A percentile compares a stretch with the other conserved stretches of the same genome.
These are phyloP conservation scores for Siderastrea siderea DNA, from an alignment of 92 coral and sea anemone species.

Conservation along the genomic window DNA sequence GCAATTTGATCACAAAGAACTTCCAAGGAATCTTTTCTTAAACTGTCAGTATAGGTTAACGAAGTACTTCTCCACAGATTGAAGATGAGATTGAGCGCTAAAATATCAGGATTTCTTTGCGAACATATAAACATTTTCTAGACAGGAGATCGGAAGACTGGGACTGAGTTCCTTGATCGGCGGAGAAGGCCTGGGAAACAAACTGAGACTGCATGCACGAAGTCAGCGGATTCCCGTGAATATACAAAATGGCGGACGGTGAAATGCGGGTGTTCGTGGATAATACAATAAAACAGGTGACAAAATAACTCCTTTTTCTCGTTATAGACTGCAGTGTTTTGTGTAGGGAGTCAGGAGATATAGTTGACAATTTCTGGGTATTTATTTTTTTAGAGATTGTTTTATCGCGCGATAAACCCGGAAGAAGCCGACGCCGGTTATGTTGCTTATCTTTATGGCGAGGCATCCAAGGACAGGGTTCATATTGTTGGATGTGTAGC, in stretches of 20 bases:
- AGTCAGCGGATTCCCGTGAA: slow-evolving; percentile 43
- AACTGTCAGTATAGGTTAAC: not conserved
- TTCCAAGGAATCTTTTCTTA: not conserved
- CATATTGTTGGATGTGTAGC: slow-evolving; percentile 74
- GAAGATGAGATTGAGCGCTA: not conserved
- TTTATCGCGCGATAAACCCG: slow-evolving; percentile 17
- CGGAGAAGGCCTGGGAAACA: slow-evolving; percentile 9
- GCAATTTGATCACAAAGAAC: not conserved
- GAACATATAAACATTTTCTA: not conserved
- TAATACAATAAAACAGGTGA: slow-evolving; percentile 67
- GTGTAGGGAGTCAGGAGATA: not conserved
- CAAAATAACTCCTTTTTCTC: not conserved
- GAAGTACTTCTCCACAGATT: not conserved
- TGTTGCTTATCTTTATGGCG: slow-evolving; percentile 73
- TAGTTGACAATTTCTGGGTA: not conserved
- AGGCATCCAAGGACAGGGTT: slow-evolving; percentile 5
- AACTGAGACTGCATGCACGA: not conserved
- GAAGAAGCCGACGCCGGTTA: slow-evolving; percentile 3
- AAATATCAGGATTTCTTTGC: not conserved
- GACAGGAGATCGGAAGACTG: not conserved
- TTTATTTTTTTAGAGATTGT: slow-evolving; percentile 50
- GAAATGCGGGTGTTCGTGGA: slow-evolving; percentile 46
- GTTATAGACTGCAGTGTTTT: not conserved
- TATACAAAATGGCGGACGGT: slow-evolving; percentile 76
- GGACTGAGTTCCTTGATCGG: not conserved